These are phyloP conservation scores for Pseudois nayaur DNA, from an alignment of 2,113 vertebrate genomes.

Conservation along the genomic window DNA sequence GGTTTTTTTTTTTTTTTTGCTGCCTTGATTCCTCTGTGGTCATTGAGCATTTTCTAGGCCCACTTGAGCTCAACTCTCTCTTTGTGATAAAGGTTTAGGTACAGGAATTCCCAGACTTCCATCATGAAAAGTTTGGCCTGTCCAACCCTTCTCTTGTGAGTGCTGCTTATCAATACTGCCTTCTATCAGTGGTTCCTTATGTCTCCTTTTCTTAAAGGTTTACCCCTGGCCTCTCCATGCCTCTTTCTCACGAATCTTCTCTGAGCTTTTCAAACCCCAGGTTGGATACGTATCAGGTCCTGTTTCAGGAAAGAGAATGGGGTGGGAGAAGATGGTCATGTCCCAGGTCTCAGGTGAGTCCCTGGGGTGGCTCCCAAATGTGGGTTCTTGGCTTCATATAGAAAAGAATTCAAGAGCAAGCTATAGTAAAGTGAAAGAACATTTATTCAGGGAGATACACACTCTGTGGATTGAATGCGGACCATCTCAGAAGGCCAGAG, in stretches of 20 bases:
- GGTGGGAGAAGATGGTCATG: neutral
- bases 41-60: neutral
- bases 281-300: neutral
- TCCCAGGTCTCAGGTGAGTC: neutral
- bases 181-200: neutral
- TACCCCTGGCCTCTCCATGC: neutral
- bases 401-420: neutral
- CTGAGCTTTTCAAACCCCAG: neutral
- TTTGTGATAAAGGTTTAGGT: neutral
- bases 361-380: neutral
- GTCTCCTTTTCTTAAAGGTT: neutral
- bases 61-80: neutral
- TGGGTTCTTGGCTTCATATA: neutral
- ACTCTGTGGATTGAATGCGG: neutral
- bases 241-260: neutral
- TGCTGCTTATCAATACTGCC: neutral
- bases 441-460: neutral
- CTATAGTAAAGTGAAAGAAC: neutral
- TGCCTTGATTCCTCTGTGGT: neutral
- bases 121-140: too few relatives aligned
- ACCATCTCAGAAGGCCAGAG: neutral
- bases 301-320: neutral
- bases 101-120: neutral
- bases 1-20: neutral
- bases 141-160: neutral